Percentiles rank a stretch among this genome's conserved stretches.
Conservation (phyloP, 2,888 invertebrate species). For the Tipula helvola region DNA sequence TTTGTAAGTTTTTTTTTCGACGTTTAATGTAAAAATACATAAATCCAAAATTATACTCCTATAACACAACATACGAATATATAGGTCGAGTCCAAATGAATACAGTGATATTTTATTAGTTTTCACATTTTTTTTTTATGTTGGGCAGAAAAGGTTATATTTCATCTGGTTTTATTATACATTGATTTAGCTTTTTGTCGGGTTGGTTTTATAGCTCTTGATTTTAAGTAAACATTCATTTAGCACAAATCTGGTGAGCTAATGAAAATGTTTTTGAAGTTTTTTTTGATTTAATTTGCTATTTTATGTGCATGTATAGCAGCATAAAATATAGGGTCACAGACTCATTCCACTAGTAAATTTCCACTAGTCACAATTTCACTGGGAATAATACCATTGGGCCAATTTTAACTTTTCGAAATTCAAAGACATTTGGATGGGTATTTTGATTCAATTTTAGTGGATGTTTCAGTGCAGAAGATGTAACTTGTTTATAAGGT, state of each 20-base stretch:
- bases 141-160: not conserved
- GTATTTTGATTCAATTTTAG: no score
- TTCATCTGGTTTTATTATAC: not conserved
- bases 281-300: not conserved
- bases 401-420: no score
- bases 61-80: not conserved
- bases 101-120: not conserved
- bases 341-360: no score
- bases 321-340: no score
- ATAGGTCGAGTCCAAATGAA: not conserved
- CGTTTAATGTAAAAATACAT: not conserved
- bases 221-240: not conserved
- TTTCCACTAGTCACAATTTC: no score
- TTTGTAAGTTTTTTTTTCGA: not conserved
- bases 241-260: not conserved
- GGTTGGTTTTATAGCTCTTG: not conserved
- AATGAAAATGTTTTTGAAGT: not conserved
- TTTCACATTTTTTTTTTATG: not conserved
- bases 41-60: not conserved
- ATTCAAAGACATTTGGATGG: no score
- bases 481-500: no score
- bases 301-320: no score
- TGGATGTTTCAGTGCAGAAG: no score
- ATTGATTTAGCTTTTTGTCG: not conserved
- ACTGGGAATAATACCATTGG: no score